phyloP scores from a whole-genome alignment of 2,888 invertebrate genomes.

The Hypolimnas misippus region DNA sequence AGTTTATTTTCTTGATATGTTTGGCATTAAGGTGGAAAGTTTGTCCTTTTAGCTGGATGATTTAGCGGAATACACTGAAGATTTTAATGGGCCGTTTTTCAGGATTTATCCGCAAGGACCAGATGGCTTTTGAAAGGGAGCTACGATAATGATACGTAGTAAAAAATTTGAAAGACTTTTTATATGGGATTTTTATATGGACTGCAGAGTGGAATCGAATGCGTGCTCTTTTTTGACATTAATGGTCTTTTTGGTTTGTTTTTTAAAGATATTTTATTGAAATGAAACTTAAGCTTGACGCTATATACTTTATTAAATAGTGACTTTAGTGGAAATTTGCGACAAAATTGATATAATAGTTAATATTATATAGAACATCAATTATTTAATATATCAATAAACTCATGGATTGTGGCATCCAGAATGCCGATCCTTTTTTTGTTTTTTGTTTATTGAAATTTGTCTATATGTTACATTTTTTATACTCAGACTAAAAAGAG shows the following conservation, averaged over 20 bases:
- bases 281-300: too few species aligned
- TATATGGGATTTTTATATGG: constrained; percentile 11
- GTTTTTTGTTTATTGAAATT: too few species aligned
- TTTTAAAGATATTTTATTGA: too few species aligned
- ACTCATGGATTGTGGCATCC: too few species aligned
- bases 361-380: too few species aligned
- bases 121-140: constrained; percentile 17
- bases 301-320: too few species aligned
- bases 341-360: too few species aligned
- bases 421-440: too few species aligned
- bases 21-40: constrained; percentile 22
- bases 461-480: too few species aligned
- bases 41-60: constrained; percentile 28
- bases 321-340: too few species aligned
- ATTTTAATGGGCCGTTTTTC: constrained; percentile 30
- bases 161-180: constrained; percentile 18
- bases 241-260: constrained; percentile 3
- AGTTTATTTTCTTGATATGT: constrained; percentile 18
- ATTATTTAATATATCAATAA: too few species aligned
- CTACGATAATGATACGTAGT: constrained; percentile 24
- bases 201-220: constrained; percentile 6
- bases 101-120: constrained; percentile 12
- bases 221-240: not conserved
- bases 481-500: too few species aligned
- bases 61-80: constrained; percentile 26